These are phyloP conservation scores for Cephus rjabovi DNA, from an alignment of 2,888 invertebrate genomes.

Conservation along the genomic window DNA sequence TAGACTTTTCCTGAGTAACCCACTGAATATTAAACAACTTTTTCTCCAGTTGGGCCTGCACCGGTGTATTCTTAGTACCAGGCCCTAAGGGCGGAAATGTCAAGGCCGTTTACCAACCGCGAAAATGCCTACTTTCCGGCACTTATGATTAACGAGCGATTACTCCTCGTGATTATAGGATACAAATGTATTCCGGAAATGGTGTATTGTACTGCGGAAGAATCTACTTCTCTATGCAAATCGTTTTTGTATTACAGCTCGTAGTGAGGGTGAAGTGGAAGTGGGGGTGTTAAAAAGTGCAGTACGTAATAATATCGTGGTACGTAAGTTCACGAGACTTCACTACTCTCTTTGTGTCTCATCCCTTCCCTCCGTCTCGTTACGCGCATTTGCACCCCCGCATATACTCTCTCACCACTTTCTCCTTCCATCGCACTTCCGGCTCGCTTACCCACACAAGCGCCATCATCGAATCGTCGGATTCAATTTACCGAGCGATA, in stretches of 20 bases:
- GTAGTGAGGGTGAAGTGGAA: not conserved
- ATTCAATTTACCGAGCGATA: slow-evolving; percentile 57
- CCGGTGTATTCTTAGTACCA: not conserved
- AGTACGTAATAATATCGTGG: not conserved
- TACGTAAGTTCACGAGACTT: not conserved
- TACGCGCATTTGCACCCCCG: slow-evolving; percentile 4
- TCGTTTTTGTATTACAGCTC: not conserved
- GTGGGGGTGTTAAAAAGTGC: not conserved
- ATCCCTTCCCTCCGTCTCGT: not conserved
- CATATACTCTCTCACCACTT: slow-evolving; percentile 17
- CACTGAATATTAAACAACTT: too few species aligned
- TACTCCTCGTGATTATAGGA: not conserved
- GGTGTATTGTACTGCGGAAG: not conserved
- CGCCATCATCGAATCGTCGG: slow-evolving; percentile 39
- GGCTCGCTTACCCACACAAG: slow-evolving; percentile 4
- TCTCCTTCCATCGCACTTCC: slow-evolving; percentile 16
- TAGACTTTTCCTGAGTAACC: too few species aligned
- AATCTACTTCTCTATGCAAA: not conserved
- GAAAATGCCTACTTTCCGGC: not conserved
- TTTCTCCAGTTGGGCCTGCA: not conserved
- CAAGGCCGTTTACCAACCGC: not conserved
- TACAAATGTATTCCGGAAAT: not conserved
- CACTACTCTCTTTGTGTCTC: not conserved
- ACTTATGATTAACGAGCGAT: not conserved
- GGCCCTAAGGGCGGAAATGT: not conserved